phyloP scores from a whole-genome alignment of 2,113 vertebrate genomes.

The Hoplias malabaricus region DNA sequence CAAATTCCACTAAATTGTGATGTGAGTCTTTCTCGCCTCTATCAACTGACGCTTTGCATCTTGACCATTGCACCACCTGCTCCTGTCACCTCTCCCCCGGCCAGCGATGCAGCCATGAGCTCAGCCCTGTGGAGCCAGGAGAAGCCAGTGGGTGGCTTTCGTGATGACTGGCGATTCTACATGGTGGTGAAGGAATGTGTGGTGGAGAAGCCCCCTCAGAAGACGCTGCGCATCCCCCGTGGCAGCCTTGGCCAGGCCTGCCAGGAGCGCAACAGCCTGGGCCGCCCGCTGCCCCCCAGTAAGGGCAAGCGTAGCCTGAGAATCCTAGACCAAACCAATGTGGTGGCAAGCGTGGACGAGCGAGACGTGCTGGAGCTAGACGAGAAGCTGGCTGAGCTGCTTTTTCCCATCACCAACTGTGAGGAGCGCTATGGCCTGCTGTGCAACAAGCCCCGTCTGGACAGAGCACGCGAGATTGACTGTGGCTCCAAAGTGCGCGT shows the following conservation, averaged over 20 bases:
- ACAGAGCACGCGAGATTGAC: slow-evolving; percentile 86
- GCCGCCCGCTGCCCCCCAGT: slow-evolving; percentile 83
- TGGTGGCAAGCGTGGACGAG: slow-evolving; percentile 88
- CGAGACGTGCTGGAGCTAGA: slow-evolving; percentile 89
- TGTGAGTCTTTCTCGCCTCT: slow-evolving; percentile 22
- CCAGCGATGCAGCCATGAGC: slow-evolving; percentile 83
- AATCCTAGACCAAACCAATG: slow-evolving; percentile 90
- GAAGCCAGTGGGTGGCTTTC: slow-evolving; percentile 86
- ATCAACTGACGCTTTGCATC: slow-evolving; percentile 24
- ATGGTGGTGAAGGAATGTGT: slow-evolving; percentile 91
- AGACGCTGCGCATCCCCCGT: slow-evolving; percentile 87
- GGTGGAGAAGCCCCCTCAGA: slow-evolving; percentile 90
- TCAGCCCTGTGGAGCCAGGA: slow-evolving; percentile 95
- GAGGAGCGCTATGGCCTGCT: slow-evolving; percentile 91
- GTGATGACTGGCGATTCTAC: slow-evolving; percentile 93
- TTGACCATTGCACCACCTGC: background rate
- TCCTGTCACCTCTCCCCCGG: slow-evolving; percentile 21
- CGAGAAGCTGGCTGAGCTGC: slow-evolving; percentile 89
- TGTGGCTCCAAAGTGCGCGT: slow-evolving; percentile 90
- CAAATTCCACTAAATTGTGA: slow-evolving; percentile 28
- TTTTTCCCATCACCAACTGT: slow-evolving; percentile 95
- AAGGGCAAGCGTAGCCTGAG: slow-evolving; percentile 95
- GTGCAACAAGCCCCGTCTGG: slow-evolving; percentile 81
- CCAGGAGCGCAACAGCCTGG: slow-evolving; percentile 88
- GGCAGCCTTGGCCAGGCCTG: slow-evolving; percentile 92